These are phyloP conservation scores for Elgaria multicarinata DNA, from an alignment of 2,113 vertebrate genomes.

Conservation along the genomic window DNA sequence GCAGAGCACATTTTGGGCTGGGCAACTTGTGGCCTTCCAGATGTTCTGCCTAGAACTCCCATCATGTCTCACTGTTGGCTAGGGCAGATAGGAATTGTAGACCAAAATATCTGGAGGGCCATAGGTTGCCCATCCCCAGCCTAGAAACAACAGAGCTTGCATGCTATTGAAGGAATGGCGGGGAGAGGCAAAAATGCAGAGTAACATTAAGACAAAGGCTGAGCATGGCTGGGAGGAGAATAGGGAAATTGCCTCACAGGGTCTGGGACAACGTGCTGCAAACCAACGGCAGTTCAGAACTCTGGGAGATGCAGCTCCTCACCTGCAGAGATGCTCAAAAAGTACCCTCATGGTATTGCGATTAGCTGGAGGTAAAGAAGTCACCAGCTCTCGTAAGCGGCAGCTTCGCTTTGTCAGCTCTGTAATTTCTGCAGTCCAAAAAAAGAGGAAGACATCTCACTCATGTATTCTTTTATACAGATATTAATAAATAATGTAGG, in stretches of 20 bases:
- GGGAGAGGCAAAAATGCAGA: background rate
- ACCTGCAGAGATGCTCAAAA: conserved; percentile 92
- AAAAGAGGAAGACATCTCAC: fast-evolving
- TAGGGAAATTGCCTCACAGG: background rate
- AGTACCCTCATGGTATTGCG: conserved; percentile 88
- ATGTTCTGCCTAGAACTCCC: background rate
- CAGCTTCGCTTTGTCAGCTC: conserved; percentile 76
- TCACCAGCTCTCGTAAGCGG: conserved; percentile 83
- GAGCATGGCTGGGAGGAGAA: background rate
- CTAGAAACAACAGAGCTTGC: background rate
- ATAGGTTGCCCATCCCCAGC: background rate
- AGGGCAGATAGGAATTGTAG: background rate
- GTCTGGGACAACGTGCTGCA: background rate
- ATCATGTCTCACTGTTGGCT: background rate
- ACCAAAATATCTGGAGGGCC: background rate
- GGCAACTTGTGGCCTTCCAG: background rate
- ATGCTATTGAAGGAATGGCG: background rate
- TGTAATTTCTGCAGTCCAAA: conserved; percentile 77
- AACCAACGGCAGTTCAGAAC: background rate
- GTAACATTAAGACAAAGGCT: background rate
- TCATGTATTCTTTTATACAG: background rate
- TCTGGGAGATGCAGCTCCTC: conserved; percentile 22
- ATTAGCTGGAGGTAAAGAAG: conserved; percentile 82
- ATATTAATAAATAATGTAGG: background rate
- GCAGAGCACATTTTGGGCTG: too few relatives aligned